A percentile compares a stretch with the other conserved stretches of the same genome.
phyloP scores from a whole-genome alignment of 2,888 invertebrate genomes.

The Tiliacea aurago region DNA sequence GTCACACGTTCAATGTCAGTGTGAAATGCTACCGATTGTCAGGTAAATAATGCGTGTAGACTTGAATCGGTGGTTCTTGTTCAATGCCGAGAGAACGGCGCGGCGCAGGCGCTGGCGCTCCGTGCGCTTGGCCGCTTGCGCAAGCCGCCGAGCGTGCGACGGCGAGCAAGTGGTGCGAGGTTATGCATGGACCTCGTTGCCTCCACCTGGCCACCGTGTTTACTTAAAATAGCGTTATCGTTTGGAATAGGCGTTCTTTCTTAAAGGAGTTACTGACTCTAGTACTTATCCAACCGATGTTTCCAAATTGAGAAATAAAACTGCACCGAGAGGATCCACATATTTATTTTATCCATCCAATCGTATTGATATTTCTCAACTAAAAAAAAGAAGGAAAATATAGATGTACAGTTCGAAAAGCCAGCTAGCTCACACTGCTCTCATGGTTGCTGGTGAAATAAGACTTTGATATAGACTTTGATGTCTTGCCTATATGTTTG shows the following conservation, averaged over 20 bases:
- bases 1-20: slow-evolving; percentile 63
- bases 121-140: slow-evolving; percentile 76
- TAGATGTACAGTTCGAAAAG: too few species aligned
- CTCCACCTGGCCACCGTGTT: slow-evolving; percentile 46
- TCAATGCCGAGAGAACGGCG: slow-evolving; percentile 89
- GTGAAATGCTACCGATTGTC: slow-evolving; percentile 57
- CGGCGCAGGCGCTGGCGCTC: slow-evolving; percentile 66
- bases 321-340: too few species aligned
- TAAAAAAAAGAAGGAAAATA: too few species aligned
- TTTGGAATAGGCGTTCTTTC: neutral
- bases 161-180: slow-evolving; percentile 87
- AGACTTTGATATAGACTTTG: too few species aligned
- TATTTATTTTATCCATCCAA: too few species aligned
- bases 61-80: slow-evolving; percentile 75
- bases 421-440: too few species aligned
- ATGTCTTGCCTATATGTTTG: neutral
- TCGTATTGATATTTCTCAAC: too few species aligned
- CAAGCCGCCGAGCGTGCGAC: slow-evolving; percentile 68
- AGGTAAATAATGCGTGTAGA: slow-evolving; percentile 61
- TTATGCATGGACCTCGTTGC: slow-evolving; percentile 82
- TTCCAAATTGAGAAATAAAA: too few species aligned
- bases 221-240: slow-evolving; percentile 12
- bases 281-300: neutral
- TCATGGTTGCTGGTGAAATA: too few species aligned
- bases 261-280: too few species aligned